Evolutionary conservation across 2,113 vertebrate genomes (phyloP).

Genomic region (Asarcornis scutulata): DNA sequence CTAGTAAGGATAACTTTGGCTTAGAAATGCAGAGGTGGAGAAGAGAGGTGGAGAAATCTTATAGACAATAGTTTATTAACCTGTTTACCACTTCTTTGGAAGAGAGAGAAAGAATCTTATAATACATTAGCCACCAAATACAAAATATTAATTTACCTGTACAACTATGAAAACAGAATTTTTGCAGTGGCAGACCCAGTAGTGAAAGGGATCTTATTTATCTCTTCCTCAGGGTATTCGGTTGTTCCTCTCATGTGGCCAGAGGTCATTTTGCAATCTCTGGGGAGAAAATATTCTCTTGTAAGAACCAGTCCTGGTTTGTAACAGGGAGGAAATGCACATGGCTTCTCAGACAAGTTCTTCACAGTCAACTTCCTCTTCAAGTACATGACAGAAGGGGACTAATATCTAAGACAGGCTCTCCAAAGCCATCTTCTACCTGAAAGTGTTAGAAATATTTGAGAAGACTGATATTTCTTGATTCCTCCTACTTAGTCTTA

Average conservation of each 20-base stretch:
- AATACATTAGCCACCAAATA: background rate
- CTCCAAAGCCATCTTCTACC: background rate
- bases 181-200: background rate
- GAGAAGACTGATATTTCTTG: background rate
- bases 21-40: background rate
- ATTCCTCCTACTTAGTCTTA: background rate
- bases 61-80: background rate
- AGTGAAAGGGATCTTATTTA: background rate
- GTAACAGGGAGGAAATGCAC: background rate
- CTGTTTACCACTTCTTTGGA: background rate
- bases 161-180: background rate
- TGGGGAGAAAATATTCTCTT: background rate
- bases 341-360: background rate
- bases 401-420: background rate
- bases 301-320: background rate
- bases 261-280: background rate
- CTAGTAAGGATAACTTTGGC: fast-evolving
- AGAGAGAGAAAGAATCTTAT: too few species aligned
- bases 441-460: background rate
- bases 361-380: background rate
- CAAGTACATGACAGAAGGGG: background rate
- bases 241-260: background rate
- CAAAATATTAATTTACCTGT: background rate
- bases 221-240: background rate
- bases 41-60: background rate